Conservation (phyloP, 2,888 invertebrate species). For the Volucella zonaria region DNA sequence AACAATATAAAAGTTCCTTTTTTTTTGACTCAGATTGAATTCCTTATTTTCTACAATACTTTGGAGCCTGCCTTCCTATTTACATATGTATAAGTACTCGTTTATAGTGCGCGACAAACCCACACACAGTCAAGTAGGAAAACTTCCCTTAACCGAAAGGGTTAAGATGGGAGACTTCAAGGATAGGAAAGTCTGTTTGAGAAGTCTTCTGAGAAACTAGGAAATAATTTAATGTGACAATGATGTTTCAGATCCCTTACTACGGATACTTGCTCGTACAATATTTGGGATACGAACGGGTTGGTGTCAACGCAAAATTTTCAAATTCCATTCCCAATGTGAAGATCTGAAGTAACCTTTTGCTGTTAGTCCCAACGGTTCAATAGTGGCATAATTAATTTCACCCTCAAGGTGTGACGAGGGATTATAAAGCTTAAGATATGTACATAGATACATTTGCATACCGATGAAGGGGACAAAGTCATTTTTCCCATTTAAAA, state of each 20-base stretch:
- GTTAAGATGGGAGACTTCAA: constrained; percentile 3
- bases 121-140: neutral
- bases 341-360: constrained; percentile 7
- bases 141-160: neutral
- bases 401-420: constrained; percentile 12
- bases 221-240: constrained; percentile 49
- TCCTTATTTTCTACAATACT: constrained; percentile 2
- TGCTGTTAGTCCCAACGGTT: constrained; percentile 38
- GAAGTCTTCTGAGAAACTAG: constrained; percentile 33
- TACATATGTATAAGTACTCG: neutral
- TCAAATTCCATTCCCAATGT: constrained; percentile 37
- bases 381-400: constrained; percentile 49
- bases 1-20: neutral
- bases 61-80: constrained; percentile 14
- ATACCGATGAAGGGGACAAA: neutral
- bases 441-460: neutral
- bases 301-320: constrained; percentile 26
- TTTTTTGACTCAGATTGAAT: constrained; percentile 50
- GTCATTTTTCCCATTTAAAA: constrained; percentile 26
- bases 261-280: too few relatives aligned
- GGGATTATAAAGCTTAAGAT: neutral
- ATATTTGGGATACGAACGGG: neutral
- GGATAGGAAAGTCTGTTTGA: constrained; percentile 15
- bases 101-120: neutral
- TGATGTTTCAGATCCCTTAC: constrained; percentile 29